Base-by-base conservation (phyloP, 2,113 vertebrate species). In the Zosterops lateralis region DNA sequence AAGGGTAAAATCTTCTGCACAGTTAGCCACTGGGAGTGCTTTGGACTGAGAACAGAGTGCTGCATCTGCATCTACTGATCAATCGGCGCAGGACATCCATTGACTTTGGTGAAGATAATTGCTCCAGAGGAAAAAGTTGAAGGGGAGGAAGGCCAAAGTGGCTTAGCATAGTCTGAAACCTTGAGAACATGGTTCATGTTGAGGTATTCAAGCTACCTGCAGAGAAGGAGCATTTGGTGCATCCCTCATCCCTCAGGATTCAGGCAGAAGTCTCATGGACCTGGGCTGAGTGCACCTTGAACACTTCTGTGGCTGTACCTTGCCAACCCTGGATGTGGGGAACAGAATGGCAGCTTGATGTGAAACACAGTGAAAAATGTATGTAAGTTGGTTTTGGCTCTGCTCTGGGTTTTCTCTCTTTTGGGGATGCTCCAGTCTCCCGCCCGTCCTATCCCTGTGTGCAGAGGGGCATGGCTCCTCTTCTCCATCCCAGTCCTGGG, bases 121-220 rank as follows among this genome's bases (percentile, higher is more conserved):
- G 79, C 83, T 90, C 64, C 76, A 74, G 80, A 84, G 80, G 57
- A 87, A 72, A 45, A 86, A 48, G 60, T 60, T 10, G 28, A 71
- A 84, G 44, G 40, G 57, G 32, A 89, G 31, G 70, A 94, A 94
- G 94, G 95, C 94, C 79, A 72, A 92, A 87, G 94, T 75, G 89
- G 89, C 76, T 95, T 93, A 90, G 94, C 93, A 95, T 90, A 95
- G 91, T 95, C 68, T 78, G 86, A 91, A 91, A 95, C 58, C 87
- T 96, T 87, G 89, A 96, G 86, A 87, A 95, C 53, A 7, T 21
- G 70, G 86, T 92, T 90, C 73, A 32, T 42, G 65, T 87, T 95
- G 95, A 95, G 92, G 95, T 95, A 96, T 95, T 92, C 72, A 38
- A 78, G 92, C 84, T 93, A 71, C 57, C 88, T 92, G 89, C 50